Evolutionary conservation across 2,888 invertebrate genomes (phyloP).

Genomic region (Aphodius sticticus): DNA sequence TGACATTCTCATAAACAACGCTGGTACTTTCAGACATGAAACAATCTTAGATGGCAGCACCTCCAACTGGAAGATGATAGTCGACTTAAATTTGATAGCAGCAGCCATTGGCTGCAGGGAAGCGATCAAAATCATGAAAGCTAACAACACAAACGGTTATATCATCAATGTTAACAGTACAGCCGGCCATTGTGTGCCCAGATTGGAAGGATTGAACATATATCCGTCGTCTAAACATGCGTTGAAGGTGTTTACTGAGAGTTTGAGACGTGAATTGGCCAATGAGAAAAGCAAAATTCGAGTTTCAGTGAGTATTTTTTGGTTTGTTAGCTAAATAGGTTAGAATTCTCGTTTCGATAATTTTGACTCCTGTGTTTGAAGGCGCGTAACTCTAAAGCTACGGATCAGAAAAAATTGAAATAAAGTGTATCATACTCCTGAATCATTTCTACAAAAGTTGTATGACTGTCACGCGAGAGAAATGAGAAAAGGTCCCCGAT

Average conservation of each 20-base stretch:
- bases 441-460: no score
- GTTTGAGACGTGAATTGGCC: conserved; percentile 29
- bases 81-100: conserved; percentile 31
- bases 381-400: no score
- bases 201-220: not conserved
- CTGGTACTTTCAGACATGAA: conserved; percentile 24
- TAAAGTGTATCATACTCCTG: no score
- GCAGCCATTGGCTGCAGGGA: conserved; percentile 22
- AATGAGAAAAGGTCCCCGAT: no score
- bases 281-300: conserved; percentile 30
- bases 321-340: no score
- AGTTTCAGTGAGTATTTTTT: conserved; percentile 30
- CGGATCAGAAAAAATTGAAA: no score
- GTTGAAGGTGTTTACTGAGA: conserved; percentile 30
- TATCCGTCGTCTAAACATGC: conserved; percentile 32
- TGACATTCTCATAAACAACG: conserved; percentile 39
- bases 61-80: conserved; percentile 4
- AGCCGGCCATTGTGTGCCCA: conserved; percentile 20
- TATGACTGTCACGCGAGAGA: no score
- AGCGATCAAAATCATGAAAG: conserved; percentile 31
- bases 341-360: no score
- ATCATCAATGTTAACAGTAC: conserved; percentile 34
- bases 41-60: conserved; percentile 8
- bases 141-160: conserved; percentile 30
- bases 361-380: no score